Conservation (phyloP, 2,888 invertebrate species). For the Antheraea yamamai region DNA sequence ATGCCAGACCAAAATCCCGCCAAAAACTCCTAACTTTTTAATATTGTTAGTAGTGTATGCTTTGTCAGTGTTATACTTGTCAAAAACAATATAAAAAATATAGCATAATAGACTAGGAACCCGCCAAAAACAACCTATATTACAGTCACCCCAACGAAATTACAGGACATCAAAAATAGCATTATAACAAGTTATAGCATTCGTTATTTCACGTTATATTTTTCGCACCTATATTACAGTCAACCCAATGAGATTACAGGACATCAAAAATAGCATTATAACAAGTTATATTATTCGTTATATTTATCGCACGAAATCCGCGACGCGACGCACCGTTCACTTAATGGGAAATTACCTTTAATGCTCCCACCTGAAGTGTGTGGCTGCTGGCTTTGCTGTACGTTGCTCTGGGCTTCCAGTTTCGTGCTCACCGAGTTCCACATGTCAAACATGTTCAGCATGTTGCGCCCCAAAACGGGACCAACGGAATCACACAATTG, state of each 20-base stretch:
- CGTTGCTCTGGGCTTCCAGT: conserved; percentile 85
- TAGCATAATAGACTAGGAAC: too few species aligned
- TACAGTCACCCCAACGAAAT: too few species aligned
- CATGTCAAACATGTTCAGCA: conserved; percentile 90
- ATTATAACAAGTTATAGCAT: background rate
- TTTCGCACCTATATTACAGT: background rate
- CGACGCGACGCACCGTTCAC: conserved; percentile 37
- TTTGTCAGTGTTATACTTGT: too few species aligned
- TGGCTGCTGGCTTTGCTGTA: conserved; percentile 86
- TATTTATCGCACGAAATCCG: background rate
- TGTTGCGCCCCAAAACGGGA: conserved; percentile 56
- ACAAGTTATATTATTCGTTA: background rate
- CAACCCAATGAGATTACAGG: too few species aligned
- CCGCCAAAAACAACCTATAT: too few species aligned
- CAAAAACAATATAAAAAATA: too few species aligned
- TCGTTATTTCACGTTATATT: background rate
- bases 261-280: background rate
- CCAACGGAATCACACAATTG: conserved; percentile 46
- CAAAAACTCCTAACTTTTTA: too few species aligned
- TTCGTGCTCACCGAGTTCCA: conserved; percentile 90
- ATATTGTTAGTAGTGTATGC: too few species aligned
- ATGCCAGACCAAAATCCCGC: too few species aligned
- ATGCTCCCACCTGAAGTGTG: conserved; percentile 91
- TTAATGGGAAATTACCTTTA: conserved; percentile 86
- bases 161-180: background rate